Conservation (phyloP, 2,113 vertebrate genomes). For the Polyodon spathula region DNA sequence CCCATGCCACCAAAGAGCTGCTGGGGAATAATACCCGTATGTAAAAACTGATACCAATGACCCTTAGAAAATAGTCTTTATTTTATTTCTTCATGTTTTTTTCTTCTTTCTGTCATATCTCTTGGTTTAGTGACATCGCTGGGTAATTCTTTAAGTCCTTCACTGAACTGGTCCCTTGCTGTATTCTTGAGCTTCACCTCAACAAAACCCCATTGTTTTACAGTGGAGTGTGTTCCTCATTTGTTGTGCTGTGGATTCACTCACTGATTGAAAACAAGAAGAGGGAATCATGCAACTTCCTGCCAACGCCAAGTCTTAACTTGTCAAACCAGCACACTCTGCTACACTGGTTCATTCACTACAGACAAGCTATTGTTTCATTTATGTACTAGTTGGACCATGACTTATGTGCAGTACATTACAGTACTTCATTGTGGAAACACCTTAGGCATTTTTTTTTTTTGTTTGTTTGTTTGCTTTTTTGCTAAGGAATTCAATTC, state of each 20-base stretch:
- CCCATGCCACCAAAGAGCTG: too few species aligned
- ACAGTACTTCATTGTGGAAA: too few species aligned
- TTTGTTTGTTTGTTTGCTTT: too few species aligned
- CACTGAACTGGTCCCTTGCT: not conserved
- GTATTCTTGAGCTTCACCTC: not conserved
- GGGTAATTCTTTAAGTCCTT: constrained; percentile 1
- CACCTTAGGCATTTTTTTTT: too few species aligned
- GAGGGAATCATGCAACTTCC: not conserved
- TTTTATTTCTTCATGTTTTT: not conserved
- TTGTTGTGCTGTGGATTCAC: not conserved
- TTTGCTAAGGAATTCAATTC: too few species aligned
- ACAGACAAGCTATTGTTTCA: too few species aligned
- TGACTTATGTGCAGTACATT: too few species aligned
- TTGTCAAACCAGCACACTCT: not conserved
- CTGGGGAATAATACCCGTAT: too few species aligned
- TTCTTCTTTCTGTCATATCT: not conserved
- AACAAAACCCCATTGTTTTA: not conserved
- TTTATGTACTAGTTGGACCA: too few species aligned
- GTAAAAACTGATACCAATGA: not conserved
- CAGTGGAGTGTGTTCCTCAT: not conserved
- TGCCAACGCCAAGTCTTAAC: not conserved
- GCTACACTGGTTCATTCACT: too few species aligned
- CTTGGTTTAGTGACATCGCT: not conserved
- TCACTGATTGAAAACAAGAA: constrained; percentile 6
- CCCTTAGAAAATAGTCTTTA: not conserved